Base-by-base conservation (phyloP, 2,113 vertebrate species). In the Peromyscus leucopus region DNA sequence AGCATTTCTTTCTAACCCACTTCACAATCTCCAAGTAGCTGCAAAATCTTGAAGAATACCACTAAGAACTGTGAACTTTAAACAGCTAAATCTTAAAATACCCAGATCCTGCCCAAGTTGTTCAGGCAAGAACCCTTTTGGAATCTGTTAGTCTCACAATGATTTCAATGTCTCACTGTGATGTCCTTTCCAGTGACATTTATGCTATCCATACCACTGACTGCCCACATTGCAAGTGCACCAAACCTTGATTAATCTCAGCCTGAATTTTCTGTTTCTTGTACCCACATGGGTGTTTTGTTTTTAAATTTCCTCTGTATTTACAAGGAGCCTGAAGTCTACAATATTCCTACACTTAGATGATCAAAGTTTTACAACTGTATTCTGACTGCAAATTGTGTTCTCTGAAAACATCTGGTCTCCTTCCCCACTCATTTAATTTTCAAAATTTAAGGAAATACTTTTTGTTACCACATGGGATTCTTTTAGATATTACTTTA, bases 141-240 rank as follows among this genome's bases (percentile, higher is more conserved):
- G 26, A 39, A 26, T 46, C 19, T 21, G 2, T n/a, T 61, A n/a
- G 7, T 36, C 1, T 80, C 3, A 10, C 16, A 19, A 71, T 16
- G 12, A 61, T 65, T 55, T 72, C 55, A 16, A 31, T 75, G 17
- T 22, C 5, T 7, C 5, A 5, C 61, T 17, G 28, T 57, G 19
- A 1, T 39, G 28, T 55, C 1, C 10, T 48, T 17, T 28, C 2
- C 2, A 69, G 0, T 6, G 12, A 22, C 39, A 71, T 7, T 12
- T 31, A 33, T 31, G 5, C 10, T 26, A 15, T 19, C 4, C 2
- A 9, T 2, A 17, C 5, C 57, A 76, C 26, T 46, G 22, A 7
- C 2, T 3, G 7, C 9, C 7, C 7, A 26, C 7, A 2, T 24
- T 12, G 1, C 9, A 75, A 67, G 36, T 1, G 1, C 4, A 80